Percentiles rank a stretch among this genome's conserved stretches.
Evolutionary conservation across 37 sponge, comb jelly and placozoan species (phyloP).

Genomic region (Cliona cf. orientalis): DNA sequence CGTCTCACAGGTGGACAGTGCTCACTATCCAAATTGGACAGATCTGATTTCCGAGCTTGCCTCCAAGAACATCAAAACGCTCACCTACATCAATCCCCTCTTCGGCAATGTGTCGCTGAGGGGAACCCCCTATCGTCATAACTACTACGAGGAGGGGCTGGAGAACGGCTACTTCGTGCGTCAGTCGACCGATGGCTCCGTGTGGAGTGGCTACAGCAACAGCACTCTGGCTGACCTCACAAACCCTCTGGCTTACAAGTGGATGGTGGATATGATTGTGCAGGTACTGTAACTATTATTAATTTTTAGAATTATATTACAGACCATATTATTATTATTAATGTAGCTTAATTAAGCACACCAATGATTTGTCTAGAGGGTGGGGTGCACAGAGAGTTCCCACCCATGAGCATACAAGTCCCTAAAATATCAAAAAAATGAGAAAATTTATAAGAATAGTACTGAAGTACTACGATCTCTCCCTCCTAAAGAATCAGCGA

Average conservation of each 20-base stretch:
- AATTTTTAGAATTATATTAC: too few relatives aligned
- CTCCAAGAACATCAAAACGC: constrained; percentile 43
- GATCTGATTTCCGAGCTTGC: constrained; percentile 33
- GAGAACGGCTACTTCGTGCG: constrained; percentile 65
- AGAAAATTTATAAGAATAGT: too few relatives aligned
- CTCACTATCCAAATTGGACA: constrained; percentile 77
- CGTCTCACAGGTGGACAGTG: constrained; percentile 71
- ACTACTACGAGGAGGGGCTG: constrained; percentile 76
- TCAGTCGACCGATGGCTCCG: constrained; percentile 24
- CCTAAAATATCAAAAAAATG: too few relatives aligned
- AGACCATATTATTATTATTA: too few relatives aligned
- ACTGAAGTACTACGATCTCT: too few relatives aligned
- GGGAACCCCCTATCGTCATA: constrained; percentile 75
- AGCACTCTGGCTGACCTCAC: constrained; percentile 67
- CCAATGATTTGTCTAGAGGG: too few relatives aligned
- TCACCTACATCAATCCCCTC: constrained; percentile 76
- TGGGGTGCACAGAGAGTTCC: too few relatives aligned
- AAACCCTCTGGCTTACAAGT: constrained; percentile 67
- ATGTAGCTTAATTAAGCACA: too few relatives aligned
- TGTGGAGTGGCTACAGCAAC: constrained; percentile 77
- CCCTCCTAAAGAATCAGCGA: too few relatives aligned
- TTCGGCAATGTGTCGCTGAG: constrained; percentile 55
- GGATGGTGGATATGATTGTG: constrained; percentile 69
- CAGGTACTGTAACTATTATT: too few relatives aligned
- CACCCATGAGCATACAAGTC: too few relatives aligned